Evolutionary conservation across 2,888 invertebrate genomes (phyloP).

Genomic region (Lithophane socia): DNA sequence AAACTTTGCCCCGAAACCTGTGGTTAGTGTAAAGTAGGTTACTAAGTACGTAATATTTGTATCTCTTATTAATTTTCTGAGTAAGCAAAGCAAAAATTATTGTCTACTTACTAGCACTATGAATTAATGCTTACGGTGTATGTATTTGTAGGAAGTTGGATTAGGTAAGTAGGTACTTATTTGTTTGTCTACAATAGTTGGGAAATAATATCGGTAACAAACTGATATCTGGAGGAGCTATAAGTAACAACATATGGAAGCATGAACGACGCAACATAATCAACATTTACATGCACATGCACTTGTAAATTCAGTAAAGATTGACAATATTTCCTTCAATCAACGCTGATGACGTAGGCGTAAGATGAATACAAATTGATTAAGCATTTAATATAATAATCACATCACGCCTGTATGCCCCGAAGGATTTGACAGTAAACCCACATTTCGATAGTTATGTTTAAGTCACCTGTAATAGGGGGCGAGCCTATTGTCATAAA

Average conservation of each 20-base stretch:
- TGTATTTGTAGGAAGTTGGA: neutral
- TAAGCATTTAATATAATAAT: neutral
- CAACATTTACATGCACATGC: neutral
- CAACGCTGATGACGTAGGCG: neutral
- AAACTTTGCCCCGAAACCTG: conserved; percentile 1
- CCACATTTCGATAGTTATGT: neutral
- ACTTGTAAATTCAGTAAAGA: neutral
- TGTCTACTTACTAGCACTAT: conserved; percentile 12
- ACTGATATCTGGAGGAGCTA: neutral
- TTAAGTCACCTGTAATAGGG: no score
- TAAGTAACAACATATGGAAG: neutral
- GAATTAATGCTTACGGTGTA: conserved; percentile 13
- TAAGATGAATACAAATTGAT: conserved; percentile 7
- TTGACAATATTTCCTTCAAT: conserved; percentile 2
- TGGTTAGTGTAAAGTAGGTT: conserved; percentile 9
- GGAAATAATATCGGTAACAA: neutral
- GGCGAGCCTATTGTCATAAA: neutral
- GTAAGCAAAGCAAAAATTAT: conserved; percentile 17
- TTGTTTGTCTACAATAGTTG: neutral
- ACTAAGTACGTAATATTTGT: conserved; percentile 26
- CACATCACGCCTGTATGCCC: neutral
- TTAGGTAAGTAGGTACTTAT: neutral
- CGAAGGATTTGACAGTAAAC: no score
- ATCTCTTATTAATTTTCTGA: conserved; percentile 24
- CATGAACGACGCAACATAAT: neutral